Percentiles rank a stretch among this genome's conserved stretches.
These are phyloP conservation scores for Cacoxenus indagator DNA, from an alignment of 2,888 invertebrate species.

Conservation along the genomic window DNA sequence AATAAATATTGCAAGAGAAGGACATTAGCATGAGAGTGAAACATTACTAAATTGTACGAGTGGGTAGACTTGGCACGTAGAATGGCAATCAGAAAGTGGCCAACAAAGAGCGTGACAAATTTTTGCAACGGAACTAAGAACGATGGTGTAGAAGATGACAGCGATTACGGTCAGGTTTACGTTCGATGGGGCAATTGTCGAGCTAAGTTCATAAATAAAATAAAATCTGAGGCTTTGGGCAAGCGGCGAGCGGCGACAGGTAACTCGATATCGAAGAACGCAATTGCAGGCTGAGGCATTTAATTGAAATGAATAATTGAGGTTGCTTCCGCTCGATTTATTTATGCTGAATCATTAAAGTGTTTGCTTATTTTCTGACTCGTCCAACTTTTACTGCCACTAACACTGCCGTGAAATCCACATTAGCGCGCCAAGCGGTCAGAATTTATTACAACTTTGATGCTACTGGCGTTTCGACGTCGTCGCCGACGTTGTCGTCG, in stretches of 20 bases:
- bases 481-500: not conserved
- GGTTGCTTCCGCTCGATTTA: slow-evolving; percentile 2
- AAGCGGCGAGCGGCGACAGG: no score
- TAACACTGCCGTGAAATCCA: not conserved
- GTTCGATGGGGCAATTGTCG: no score
- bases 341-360: slow-evolving; percentile 8
- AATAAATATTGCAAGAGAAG: slow-evolving; percentile 31
- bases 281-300: not conserved
- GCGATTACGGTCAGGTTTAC: no score
- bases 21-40: slow-evolving; percentile 49
- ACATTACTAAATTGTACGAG: slow-evolving; percentile 27
- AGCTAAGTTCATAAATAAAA: no score
- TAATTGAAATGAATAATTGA: slow-evolving; percentile 11
- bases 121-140: slow-evolving; percentile 15
- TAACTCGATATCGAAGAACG: no score
- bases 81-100: no score
- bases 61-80: slow-evolving; percentile 15
- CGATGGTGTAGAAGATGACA: no score
- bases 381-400: not conserved
- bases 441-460: slow-evolving; percentile 1
- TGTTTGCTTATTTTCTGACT: not conserved
- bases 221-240: no score
- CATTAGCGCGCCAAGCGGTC: not conserved
- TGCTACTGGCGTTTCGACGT: not conserved
- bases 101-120: not conserved